Conservation (phyloP, 2,113 vertebrate genomes). For the Pelusios castaneus region DNA sequence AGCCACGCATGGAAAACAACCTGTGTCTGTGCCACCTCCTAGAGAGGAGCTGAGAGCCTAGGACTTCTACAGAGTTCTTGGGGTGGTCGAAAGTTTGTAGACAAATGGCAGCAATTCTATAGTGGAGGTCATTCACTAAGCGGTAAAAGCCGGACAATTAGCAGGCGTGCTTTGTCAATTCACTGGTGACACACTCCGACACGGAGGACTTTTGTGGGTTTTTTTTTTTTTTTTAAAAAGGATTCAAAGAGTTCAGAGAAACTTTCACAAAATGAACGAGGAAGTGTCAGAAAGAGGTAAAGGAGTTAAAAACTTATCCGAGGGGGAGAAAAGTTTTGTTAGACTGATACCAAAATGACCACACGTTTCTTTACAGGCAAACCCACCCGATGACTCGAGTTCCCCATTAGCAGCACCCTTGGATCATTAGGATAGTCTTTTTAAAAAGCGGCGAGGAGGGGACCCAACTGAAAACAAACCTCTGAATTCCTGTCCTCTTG, state of each 20-base stretch:
- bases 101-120: constrained; percentile 54
- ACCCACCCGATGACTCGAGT: constrained; percentile 51
- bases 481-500: constrained; percentile 59
- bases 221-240: neutral
- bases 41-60: constrained; percentile 51
- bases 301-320: constrained; percentile 70
- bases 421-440: constrained; percentile 21
- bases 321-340: constrained; percentile 71
- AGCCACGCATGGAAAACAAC: neutral
- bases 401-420: constrained; percentile 58
- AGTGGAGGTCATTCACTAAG: constrained; percentile 38
- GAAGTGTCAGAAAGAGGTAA: constrained; percentile 63
- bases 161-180: constrained; percentile 38
- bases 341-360: constrained; percentile 24
- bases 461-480: constrained; percentile 44
- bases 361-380: constrained; percentile 23
- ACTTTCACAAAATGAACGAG: constrained; percentile 72
- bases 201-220: constrained; percentile 29
- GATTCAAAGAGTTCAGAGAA: constrained; percentile 39
- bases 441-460: constrained; percentile 31
- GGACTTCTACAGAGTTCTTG: constrained; percentile 57
- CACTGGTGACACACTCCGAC: constrained; percentile 38
- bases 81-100: constrained; percentile 67
- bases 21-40: constrained; percentile 43
- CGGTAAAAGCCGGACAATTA: constrained; percentile 62